A percentile compares a stretch with the other conserved stretches of the same genome.
Conservation (phyloP, 2,113 vertebrate species). For the Callorhinus ursinus region DNA sequence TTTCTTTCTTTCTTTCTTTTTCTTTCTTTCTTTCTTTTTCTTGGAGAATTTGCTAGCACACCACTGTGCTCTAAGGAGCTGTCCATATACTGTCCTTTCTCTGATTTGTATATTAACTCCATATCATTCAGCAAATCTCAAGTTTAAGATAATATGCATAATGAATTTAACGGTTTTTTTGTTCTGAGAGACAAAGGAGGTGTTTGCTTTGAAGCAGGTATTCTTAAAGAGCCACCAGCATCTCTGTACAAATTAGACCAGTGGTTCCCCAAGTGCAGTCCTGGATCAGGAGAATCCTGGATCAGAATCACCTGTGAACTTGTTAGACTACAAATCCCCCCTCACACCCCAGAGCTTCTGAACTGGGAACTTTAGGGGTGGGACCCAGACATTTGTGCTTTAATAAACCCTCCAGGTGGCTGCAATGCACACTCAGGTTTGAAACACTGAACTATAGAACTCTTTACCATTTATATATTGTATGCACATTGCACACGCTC, state of each 20-base stretch:
- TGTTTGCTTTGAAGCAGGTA: constrained; percentile 48
- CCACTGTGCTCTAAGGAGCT: not conserved
- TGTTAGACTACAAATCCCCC: not conserved
- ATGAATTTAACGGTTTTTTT: constrained; percentile 77
- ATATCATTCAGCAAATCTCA: constrained; percentile 77
- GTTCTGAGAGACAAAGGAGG: constrained; percentile 54
- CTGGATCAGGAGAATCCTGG: not conserved
- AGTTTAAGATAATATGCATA: constrained; percentile 80
- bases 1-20: not conserved
- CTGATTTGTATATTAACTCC: constrained; percentile 42
- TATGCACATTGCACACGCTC: not conserved
- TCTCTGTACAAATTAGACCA: not conserved
- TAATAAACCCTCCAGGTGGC: not conserved
- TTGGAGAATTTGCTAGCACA: not conserved
- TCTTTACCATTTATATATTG: not conserved
- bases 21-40: not conserved
- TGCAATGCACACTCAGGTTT: not conserved
- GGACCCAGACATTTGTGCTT: not conserved
- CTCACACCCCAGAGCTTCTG: not conserved
- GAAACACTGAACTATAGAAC: not conserved
- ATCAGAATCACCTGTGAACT: not conserved
- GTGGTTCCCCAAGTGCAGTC: not conserved
- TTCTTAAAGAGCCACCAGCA: constrained; percentile 10
- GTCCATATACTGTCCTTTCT: not conserved
- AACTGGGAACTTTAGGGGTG: not conserved